phyloP scores from a whole-genome alignment of 2,888 invertebrate genomes.

The Lydus trimaculatus region DNA sequence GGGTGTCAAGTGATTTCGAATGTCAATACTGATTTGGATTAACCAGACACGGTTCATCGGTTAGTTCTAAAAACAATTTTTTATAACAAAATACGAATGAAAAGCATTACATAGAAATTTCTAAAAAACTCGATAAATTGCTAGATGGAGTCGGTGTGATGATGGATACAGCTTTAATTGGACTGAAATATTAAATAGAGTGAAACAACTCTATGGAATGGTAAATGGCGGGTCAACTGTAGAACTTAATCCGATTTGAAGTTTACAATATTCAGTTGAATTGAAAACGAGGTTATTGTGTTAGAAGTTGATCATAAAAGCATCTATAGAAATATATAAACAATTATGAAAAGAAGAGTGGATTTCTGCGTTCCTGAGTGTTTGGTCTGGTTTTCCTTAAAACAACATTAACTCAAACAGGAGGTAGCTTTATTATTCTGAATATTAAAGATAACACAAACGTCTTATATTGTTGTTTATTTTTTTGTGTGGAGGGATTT shows the following conservation, averaged over 20 bases:
- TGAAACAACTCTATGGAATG: neutral
- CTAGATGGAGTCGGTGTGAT: neutral
- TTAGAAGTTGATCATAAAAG: neutral
- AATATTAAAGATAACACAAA: neutral
- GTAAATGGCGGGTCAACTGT: neutral
- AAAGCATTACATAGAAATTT: no score
- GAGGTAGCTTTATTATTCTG: neutral
- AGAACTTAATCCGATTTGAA: no score
- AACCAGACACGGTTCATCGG: neutral
- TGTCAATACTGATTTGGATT: neutral
- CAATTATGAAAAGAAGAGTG: no score
- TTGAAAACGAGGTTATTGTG: neutral
- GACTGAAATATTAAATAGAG: neutral
- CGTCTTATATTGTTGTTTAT: neutral
- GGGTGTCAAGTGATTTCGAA: neutral
- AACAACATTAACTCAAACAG: neutral
- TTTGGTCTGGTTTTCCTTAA: no score
- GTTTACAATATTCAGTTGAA: neutral
- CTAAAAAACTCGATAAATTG: neutral
- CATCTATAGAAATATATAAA: no score
- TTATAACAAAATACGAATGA: no score
- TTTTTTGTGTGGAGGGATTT: neutral
- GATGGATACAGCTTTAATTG: neutral
- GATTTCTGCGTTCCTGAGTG: no score
- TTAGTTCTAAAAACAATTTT: neutral